A percentile compares a stretch with the other conserved stretches of the same genome.
Conservation (phyloP, 1,140 invertebrate species). For the Drosophila repletoides region DNA sequence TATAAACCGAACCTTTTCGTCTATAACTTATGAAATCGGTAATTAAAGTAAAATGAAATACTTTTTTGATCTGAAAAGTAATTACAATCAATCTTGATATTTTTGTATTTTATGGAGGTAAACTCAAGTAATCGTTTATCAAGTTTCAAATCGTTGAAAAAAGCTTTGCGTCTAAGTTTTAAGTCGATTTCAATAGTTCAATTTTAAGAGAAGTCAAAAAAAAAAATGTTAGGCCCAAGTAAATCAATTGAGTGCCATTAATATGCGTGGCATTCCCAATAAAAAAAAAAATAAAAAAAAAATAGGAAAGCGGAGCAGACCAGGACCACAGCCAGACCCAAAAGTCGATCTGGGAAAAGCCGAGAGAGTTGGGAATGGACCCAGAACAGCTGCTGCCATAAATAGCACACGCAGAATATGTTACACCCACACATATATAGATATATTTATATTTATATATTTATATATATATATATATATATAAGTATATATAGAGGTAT, state of each 20-base stretch:
- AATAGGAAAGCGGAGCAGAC: neutral
- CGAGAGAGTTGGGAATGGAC: neutral
- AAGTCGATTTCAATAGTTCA: constrained; percentile 16
- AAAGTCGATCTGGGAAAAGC: neutral
- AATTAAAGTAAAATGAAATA: too few relatives aligned
- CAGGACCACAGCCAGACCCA: neutral
- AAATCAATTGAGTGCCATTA: constrained; percentile 77
- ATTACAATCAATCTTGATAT: too few relatives aligned
- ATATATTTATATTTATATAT: constrained; percentile 1
- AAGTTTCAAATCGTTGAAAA: neutral
- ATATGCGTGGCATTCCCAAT: constrained; percentile 60
- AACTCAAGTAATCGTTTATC: too few relatives aligned
- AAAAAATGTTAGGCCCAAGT: constrained; percentile 51
- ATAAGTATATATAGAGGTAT: neutral
- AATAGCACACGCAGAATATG: constrained; percentile 50
- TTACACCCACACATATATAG: constrained; percentile 21
- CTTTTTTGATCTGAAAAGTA: too few relatives aligned
- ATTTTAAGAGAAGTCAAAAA: neutral
- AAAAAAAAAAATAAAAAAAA: constrained; percentile 17
- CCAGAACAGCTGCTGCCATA: constrained; percentile 70
- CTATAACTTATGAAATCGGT: too few relatives aligned
- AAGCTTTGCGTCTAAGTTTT: neutral
- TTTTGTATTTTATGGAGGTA: too few relatives aligned
- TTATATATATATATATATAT: constrained; percentile 1
- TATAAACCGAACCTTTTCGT: too few relatives aligned